These are phyloP conservation scores for Centrocercus urophasianus DNA, from an alignment of 2,113 vertebrate species.

Conservation along the genomic window DNA sequence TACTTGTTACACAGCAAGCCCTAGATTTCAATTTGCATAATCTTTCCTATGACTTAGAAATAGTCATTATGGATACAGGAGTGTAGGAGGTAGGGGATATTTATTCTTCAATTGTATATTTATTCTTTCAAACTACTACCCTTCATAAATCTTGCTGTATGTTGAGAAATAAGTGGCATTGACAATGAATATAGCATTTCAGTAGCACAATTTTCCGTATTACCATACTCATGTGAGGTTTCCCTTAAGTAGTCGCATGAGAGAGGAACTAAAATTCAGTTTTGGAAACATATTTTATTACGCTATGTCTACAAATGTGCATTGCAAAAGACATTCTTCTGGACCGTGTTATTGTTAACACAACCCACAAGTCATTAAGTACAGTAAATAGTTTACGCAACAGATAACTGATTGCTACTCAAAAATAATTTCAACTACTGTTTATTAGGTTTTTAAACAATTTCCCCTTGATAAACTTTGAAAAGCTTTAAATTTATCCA, in stretches of 20 bases:
- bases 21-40: neutral
- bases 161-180: neutral
- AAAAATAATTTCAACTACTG: neutral
- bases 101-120: neutral
- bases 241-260: neutral
- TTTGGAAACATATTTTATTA: constrained; percentile 20
- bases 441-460: constrained; percentile 2
- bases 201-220: neutral
- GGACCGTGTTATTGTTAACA: constrained; percentile 22
- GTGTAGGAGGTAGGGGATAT: accelerated
- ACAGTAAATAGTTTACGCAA: constrained; percentile 44
- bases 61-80: neutral
- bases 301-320: neutral
- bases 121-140: neutral
- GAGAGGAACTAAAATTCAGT: neutral
- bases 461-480: neutral
- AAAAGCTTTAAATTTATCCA: neutral
- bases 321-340: constrained; percentile 4
- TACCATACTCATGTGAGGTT: neutral
- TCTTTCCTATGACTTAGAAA: neutral
- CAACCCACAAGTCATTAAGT: constrained; percentile 30
- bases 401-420: neutral
- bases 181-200: neutral
- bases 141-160: neutral
- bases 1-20: neutral